Evolutionary conservation across 1,140 invertebrate genomes (phyloP), one percentile per base, ranked within the genome.

Genomic region (Oscheius sp.): DNA sequence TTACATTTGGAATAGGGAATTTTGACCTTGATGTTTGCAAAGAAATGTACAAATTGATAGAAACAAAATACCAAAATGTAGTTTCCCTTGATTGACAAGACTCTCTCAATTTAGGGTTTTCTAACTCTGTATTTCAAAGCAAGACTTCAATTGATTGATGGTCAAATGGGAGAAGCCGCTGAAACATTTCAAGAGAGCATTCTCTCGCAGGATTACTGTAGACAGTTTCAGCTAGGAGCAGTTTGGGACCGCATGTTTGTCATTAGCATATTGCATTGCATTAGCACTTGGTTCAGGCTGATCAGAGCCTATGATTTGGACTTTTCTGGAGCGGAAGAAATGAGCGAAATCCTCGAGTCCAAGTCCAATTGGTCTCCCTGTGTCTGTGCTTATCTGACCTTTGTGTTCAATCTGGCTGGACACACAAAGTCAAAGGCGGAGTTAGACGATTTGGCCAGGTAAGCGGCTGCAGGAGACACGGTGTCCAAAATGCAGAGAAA

Each of bases 51-150:
- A 62, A 42, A 0, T 72, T 76, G 2, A 52, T 82, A 26, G 38
- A 70, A 36, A 28, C 58, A 45, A 63, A 64, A 15, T 80, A 79
- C 75, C 82, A 80, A 36, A 76, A 84, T 28, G 83, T 84, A 74
- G 73, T 74, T n/a, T 4, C 10, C 13, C 29, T 31, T 55, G 36
- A 20, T 67, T 26, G 15, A 26, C 3, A 68, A 68, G 35, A 23
- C 76, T 26, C 20, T 29, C 18, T 67, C 26, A 74, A 32, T 77
- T 68, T 42, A 93, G 77, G 93, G 94, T 61, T 91, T 93, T 0
- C 92, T 94, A 89, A 95, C 95, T 84, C 86, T 95, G 7, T 94
- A 95, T 84, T 93, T 95, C 84, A 91, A 91, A 85, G 94, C 90
- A 0, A 88, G 94, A 31, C 85, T 94, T 36, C 90, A 93, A 81